phyloP scores from a whole-genome alignment of 2,113 vertebrate genomes.

The Hyperoodon ampullatus region DNA sequence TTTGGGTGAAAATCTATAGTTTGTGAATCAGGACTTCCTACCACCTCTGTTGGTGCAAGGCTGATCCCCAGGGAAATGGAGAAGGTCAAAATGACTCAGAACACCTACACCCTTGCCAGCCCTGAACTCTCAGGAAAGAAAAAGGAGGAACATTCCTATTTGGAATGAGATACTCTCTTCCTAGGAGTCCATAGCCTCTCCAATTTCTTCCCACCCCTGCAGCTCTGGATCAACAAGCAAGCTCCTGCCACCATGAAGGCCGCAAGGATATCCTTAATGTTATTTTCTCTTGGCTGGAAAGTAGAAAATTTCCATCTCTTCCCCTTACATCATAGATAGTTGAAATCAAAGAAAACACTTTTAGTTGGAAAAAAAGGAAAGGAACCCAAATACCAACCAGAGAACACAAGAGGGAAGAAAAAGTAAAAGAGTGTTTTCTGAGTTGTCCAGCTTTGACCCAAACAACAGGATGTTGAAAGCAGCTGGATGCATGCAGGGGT shows the following conservation, averaged over 20 bases:
- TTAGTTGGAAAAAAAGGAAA: not conserved
- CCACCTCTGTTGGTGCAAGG: not conserved
- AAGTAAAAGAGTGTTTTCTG: not conserved
- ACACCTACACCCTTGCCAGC: not conserved
- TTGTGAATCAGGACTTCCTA: not conserved
- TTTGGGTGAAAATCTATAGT: not conserved
- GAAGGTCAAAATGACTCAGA: not conserved
- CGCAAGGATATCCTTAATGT: not conserved
- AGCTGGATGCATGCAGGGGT: not conserved
- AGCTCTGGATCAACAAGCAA: not conserved
- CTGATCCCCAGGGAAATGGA: not conserved
- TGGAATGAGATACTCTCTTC: not conserved
- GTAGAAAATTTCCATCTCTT: not conserved
- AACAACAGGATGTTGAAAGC: not conserved
- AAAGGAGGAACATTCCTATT: not conserved
- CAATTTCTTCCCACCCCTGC: not conserved
- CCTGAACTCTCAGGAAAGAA: not conserved
- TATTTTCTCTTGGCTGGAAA: not conserved
- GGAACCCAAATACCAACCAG: not conserved
- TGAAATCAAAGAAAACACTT: not conserved
- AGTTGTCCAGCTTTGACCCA: not conserved
- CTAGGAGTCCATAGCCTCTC: not conserved
- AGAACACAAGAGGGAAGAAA: not conserved
- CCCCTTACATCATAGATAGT: not conserved
- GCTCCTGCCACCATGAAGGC: rapidly evolving